Base-by-base conservation (phyloP, 2,888 invertebrate genomes). In the Allolobophora icterica region DNA sequence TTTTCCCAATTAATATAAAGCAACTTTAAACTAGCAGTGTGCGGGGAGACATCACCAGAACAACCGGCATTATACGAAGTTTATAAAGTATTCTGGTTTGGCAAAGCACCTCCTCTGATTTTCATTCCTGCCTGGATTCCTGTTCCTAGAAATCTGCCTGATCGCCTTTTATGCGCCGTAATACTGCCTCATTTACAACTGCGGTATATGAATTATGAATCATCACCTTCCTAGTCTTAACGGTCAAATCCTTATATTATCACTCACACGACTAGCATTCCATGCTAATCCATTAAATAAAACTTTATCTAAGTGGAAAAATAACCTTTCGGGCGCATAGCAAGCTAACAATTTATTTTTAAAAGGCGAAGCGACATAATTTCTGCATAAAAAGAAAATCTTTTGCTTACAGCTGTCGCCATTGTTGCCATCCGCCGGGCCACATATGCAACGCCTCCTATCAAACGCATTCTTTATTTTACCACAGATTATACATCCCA, bases 361-460 rank as follows among this genome's bases (percentile, higher is more conserved):
- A 71, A 71, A 21, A 71, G 3, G 30, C 71, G 13, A 71, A 30
- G n/a, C n/a, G 17, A 71, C 71, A 71, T 71, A n/a, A 71, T 71
- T 52, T n/a, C 71, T 71, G 30, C 11, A n/a, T 71, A 1, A 38
- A 89, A 91, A 34, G 17, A 42, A 45, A 89, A 35, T 6, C 83
- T 35, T 52, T 34, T 35, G 38, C 87, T 87, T 87, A 87, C 87
- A 38, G 87, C 87, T n/a, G 87, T 38, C 38, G 87, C 87, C 87
- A 87, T 87, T 38, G 87, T 87, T 38, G 87, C 38, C n/a, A 87
- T 87, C 11, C 87, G 87, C 87, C 38, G 34, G 35, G 87, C 87
- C 34, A 38, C 34, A 35, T 34, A 87, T 34, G 38, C 34, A 87
- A 87, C 87, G 71, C 71, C 71, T 71, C 71, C n/a, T 71, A 71